phyloP scores from a whole-genome alignment of 2,797 vertebrate genomes.

The Babyrousa celebensis region DNA sequence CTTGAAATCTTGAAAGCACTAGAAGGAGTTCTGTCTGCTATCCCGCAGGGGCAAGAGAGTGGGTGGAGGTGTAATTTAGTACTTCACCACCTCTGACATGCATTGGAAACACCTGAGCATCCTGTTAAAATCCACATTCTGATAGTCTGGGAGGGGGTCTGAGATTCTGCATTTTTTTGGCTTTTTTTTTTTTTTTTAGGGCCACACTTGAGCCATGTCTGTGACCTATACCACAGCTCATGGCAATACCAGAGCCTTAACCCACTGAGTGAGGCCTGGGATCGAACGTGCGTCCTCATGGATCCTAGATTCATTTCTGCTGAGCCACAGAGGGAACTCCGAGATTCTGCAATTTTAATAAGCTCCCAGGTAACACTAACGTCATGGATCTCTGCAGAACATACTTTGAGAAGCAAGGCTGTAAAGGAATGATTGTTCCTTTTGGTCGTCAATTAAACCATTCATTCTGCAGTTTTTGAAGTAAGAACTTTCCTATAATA shows the following conservation, averaged over 20 bases:
- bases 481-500: not conserved
- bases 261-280: no score
- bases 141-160: not conserved
- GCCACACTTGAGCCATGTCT: no score
- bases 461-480: conserved; percentile 13
- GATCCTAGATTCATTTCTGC: not conserved
- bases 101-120: not conserved
- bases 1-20: not conserved
- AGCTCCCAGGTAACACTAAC: not conserved
- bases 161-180: not conserved
- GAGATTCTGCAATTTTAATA: conserved; percentile 14
- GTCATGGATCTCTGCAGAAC: not conserved
- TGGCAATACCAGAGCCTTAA: no score
- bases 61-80: not conserved
- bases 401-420: not conserved
- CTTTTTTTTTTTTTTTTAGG: not conserved
- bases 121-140: conserved; percentile 23
- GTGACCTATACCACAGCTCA: no score
- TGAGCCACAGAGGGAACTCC: not conserved
- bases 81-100: not conserved
- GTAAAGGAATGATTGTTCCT: not conserved
- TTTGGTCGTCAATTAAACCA: not conserved
- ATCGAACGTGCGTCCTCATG: no score
- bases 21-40: not conserved
- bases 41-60: not conserved